Evolutionary conservation across 2,888 invertebrate species (phyloP), one percentile per base, ranked within the genome.

Genomic region (Papilio protenor): DNA sequence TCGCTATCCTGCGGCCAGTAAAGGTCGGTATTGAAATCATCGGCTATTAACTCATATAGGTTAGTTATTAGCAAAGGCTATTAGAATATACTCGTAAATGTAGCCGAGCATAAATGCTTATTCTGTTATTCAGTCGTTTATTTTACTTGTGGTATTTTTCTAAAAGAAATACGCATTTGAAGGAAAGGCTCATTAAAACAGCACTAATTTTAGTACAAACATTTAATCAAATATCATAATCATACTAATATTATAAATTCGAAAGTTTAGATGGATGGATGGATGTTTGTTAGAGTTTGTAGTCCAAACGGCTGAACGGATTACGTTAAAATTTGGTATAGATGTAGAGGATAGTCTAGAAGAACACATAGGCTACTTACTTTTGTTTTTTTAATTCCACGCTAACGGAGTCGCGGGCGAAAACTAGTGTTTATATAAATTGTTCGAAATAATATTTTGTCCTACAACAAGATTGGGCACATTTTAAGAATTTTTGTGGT

Each of bases 1-100:
- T 40, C 40, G 71, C 71, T 71, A 72, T 76, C 49, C 71, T 57
- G 76, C 27, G 11, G 72, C n/a, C 18, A 33, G 69, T 66, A 21
- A 74, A 74, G 61, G 74, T 27, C 57, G 21, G 16, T 71, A 57
- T 64, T 64, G 57, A 73, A 57, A 59, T 72, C 55, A 21, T 40
- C n/a, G 49, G 64, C 12, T 49, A 59, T 59, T 59, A 52, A 52
- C 57, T 59, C 57, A 59, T 23, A 59, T 59, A 12, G 57, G 8
- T 23, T 59, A 23, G 57, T 59, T 59, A 59, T 12, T 59, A 59
- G 23, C 23, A 23, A 23, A 59, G 12, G 57, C 21, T 0, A 23
- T 59, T 59, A 23, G 57, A 57, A 52, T 18, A 18, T 52, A 52
- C 52, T 14, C 52, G 18, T 52, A 18, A 52, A 52, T 52, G n/a